Conservation (phyloP, 2,797 vertebrate genomes). For the Sebastes steindachneri region DNA sequence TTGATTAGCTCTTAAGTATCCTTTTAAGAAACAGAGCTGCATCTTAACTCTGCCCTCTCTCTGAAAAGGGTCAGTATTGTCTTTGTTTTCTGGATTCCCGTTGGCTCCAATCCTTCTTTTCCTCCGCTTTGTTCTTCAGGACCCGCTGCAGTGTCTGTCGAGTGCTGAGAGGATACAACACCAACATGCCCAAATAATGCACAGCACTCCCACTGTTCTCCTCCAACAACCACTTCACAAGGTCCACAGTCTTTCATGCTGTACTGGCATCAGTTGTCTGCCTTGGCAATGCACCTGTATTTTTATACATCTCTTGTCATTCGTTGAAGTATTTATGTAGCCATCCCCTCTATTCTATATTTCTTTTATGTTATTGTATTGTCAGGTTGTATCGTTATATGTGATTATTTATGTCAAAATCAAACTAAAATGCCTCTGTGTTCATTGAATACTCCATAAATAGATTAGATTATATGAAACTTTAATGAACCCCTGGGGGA, state of each 20-base stretch:
- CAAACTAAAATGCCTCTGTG: constrained; percentile 34
- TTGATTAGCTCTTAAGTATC: constrained; percentile 21
- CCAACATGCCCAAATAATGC: constrained; percentile 40
- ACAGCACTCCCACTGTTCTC: constrained; percentile 14
- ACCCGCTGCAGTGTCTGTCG: constrained; percentile 31
- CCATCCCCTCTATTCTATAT: not conserved
- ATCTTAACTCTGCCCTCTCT: constrained; percentile 40
- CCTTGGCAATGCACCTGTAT: not conserved
- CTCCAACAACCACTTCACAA: constrained; percentile 16
- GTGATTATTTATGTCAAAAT: constrained; percentile 39
- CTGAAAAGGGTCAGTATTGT: constrained; percentile 37
- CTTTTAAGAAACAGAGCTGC: constrained; percentile 20
- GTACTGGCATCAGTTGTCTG: not conserved
- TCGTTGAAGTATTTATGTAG: constrained; percentile 8
- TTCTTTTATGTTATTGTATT: not conserved
- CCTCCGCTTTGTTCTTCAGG: constrained; percentile 36
- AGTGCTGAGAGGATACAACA: constrained; percentile 24
- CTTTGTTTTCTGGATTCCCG: constrained; percentile 42
- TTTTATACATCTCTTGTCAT: not conserved
- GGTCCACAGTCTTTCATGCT: constrained; percentile 8
- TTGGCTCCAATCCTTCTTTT: constrained; percentile 27
- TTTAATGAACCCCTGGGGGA: constrained; percentile 73
- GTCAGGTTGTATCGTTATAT: constrained; percentile 14
- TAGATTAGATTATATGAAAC: constrained; percentile 65
- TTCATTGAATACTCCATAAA: constrained; percentile 58